Conservation (phyloP, 92 coral and sea anemone genomes). For the Zoanthus sansibaricus region DNA sequence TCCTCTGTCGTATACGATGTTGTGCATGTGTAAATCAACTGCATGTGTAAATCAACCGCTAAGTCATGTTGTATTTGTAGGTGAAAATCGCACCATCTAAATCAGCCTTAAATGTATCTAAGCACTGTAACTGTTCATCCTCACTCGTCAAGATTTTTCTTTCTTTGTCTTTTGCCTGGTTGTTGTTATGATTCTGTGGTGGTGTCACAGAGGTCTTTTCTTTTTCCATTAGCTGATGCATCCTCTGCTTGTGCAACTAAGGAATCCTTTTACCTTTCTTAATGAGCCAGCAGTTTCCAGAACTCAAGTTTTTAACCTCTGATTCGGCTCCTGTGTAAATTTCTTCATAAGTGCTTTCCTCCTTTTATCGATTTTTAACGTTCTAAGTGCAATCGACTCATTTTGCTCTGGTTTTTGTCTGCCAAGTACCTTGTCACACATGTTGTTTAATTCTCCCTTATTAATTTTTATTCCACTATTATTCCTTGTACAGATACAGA, state of each 20-base stretch:
- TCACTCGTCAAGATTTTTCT: neutral
- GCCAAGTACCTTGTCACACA: neutral
- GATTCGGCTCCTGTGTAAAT: neutral
- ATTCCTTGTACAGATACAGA: no score
- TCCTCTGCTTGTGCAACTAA: neutral
- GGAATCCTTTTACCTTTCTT: neutral
- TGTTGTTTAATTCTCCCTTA: neutral
- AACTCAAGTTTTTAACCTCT: neutral
- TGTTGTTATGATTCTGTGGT: neutral
- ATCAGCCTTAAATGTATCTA: no score
- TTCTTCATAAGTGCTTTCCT: neutral
- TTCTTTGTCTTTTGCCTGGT: neutral
- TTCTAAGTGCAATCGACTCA: neutral
- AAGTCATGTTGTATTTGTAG: no score
- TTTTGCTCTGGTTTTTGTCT: neutral
- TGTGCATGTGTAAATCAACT: no score
- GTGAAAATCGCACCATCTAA: no score
- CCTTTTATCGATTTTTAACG: neutral
- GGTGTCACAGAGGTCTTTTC: neutral
- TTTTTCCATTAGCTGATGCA: neutral
- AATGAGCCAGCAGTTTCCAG: neutral
- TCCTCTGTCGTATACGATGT: no score
- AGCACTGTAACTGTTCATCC: neutral
- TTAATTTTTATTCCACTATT: neutral
- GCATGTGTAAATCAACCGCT: no score